These are phyloP conservation scores for Heliconius charithonia DNA, from an alignment of 2,888 invertebrate genomes.

Conservation along the genomic window DNA sequence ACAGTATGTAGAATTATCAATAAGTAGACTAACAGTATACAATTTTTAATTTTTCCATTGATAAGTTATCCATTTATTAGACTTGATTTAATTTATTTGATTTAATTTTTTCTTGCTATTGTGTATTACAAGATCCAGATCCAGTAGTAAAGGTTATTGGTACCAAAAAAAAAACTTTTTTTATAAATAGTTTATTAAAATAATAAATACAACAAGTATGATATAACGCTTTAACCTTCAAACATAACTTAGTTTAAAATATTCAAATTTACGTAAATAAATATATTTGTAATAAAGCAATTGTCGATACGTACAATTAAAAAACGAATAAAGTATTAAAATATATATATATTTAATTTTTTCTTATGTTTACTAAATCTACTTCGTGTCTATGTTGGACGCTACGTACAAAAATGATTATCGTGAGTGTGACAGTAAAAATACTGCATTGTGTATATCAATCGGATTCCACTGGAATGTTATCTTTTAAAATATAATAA, in stretches of 20 bases:
- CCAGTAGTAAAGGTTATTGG: background rate
- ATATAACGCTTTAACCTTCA: background rate
- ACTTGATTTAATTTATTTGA: too few species aligned
- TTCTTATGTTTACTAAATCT: conserved; percentile 13
- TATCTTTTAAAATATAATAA: conserved; percentile 31
- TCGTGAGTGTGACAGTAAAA: conserved; percentile 42
- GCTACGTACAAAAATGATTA: conserved; percentile 37
- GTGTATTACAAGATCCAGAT: background rate
- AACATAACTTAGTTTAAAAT: background rate
- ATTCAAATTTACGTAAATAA: background rate
- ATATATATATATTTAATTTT: background rate
- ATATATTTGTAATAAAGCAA: background rate
- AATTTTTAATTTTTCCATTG: too few species aligned
- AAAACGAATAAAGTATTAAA: background rate
- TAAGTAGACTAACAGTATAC: too few species aligned
- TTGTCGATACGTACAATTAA: background rate
- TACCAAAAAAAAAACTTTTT: background rate
- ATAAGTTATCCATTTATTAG: too few species aligned
- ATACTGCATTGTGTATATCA: conserved; percentile 40
- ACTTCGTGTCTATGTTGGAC: conserved; percentile 25
- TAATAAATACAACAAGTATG: conserved; percentile 18
- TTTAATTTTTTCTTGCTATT: too few species aligned
- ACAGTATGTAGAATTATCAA: too few species aligned
- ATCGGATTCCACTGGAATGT: conserved; percentile 29
- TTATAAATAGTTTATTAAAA: conserved; percentile 30